Evolutionary conservation across 2,797 vertebrate species (phyloP), one percentile per base, ranked within the genome.

Genomic region (Gymnocypris eckloni): DNA sequence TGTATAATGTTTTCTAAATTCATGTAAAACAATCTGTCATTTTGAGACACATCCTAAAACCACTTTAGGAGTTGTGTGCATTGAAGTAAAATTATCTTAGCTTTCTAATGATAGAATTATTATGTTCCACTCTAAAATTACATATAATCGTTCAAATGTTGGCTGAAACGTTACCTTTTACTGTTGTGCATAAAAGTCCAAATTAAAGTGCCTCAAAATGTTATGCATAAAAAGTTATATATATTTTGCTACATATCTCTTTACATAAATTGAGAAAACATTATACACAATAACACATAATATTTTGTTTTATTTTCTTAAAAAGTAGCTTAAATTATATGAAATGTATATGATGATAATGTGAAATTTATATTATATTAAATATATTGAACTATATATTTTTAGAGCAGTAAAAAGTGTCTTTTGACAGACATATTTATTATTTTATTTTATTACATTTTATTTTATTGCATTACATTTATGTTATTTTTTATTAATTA

Each of bases 301-400:
- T 43, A 22, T 41, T 82, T 78, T 61, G 5, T 28, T 22, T 80
- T 37, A 7, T 22, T 66, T 61, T 80, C 4, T 0, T 48, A 54
- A 54, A 54, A 54, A 54, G 18, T 56, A 56, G 52, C 52, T 20
- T 20, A 56, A 56, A 56, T 56, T 22, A 22, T 8, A 56, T 61
- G 4, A 61, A 61, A 61, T 61, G 22, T 61, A n/a, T 41, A 39
- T 41, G 37, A 70, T 22, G 22, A 15, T 18, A 84, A 25, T 43
- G 18, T 54, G 9, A 45, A 2, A n/a, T 7, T 78, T 56, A 84
- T 71, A 85, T 61, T 45, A 85, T 70, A 71, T 43, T 0, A 69
- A 39, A 69, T 69, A 41, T n/a, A 43, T 39, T 22, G 1, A n/a
- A n/a, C 39, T n/a, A n/a, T n/a, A n/a, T 3, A 43, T 43, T 41